Percentiles rank a stretch among this genome's conserved stretches.
Evolutionary conservation across 2,113 vertebrate species (phyloP).

Genomic region (Pelmatolapia mariae): DNA sequence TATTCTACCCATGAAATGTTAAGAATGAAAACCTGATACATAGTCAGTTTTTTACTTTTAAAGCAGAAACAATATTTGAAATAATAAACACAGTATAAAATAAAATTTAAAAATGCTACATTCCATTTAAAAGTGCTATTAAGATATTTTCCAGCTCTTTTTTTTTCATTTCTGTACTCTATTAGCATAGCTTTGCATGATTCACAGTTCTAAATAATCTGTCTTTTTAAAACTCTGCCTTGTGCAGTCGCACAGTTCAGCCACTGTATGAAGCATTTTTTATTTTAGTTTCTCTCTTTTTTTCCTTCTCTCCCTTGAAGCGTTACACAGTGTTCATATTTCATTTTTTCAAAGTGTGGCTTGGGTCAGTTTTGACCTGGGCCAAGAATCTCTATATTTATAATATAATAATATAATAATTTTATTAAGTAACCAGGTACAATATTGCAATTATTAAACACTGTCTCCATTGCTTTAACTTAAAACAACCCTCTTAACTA

Average conservation of each 20-base stretch:
- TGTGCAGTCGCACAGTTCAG: neutral
- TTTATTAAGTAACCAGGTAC: neutral
- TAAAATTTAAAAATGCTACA: neutral
- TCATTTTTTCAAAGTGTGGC: neutral
- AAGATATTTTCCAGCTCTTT: neutral
- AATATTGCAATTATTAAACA: neutral
- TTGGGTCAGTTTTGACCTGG: neutral
- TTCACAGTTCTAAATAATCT: neutral
- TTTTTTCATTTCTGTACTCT: neutral
- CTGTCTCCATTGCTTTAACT: neutral
- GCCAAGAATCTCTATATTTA: neutral
- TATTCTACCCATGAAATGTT: neutral
- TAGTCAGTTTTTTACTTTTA: neutral
- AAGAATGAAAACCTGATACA: neutral
- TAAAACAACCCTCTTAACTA: neutral
- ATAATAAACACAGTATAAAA: neutral
- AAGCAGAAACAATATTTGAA: neutral
- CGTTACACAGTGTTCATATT: neutral
- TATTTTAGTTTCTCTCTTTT: neutral
- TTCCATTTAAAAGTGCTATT: neutral
- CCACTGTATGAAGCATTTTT: neutral
- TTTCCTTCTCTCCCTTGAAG: neutral
- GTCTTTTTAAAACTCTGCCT: neutral
- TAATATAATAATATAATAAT: neutral
- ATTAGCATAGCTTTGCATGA: neutral